A percentile compares a stretch with the other conserved stretches of the same genome.
Evolutionary conservation across 1,140 invertebrate species (phyloP).

Genomic region (Stegodyphus mimosarum): DNA sequence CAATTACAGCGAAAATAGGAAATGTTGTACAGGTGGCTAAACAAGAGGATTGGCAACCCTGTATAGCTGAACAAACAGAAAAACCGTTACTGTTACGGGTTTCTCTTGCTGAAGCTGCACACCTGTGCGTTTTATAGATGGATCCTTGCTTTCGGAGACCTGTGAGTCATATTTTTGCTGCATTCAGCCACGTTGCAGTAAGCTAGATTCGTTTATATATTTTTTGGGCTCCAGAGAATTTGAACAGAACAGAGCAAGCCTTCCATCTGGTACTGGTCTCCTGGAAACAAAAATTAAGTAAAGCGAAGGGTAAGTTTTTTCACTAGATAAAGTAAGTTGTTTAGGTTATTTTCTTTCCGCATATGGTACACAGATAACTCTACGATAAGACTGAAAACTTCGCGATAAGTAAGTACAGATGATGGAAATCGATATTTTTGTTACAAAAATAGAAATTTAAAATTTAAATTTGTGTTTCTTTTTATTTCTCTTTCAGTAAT

Average conservation of each 20-base stretch:
- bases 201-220: constrained; percentile 1
- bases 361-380: too few species aligned
- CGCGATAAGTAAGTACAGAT: too few species aligned
- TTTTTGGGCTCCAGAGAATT: neutral
- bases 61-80: constrained; percentile 50
- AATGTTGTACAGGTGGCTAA: constrained; percentile 46
- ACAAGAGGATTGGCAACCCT: constrained; percentile 6
- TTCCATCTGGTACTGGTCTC: neutral
- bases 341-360: too few species aligned
- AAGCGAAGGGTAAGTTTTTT: neutral
- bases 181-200: constrained; percentile 37
- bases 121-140: constrained; percentile 34
- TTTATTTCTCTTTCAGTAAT: too few species aligned
- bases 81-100: constrained; percentile 49
- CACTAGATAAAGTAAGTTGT: neutral
- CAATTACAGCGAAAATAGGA: constrained; percentile 53
- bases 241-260: neutral
- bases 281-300: neutral
- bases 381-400: too few species aligned
- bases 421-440: too few species aligned
- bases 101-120: constrained; percentile 24
- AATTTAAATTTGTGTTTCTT: too few species aligned
- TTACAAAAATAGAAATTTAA: too few species aligned
- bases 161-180: constrained; percentile 44
- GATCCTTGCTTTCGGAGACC: neutral